A percentile compares a stretch with the other conserved stretches of the same genome.
phyloP scores from a whole-genome alignment of 2,797 vertebrate species.

The Yasuhikotakia modesta region DNA sequence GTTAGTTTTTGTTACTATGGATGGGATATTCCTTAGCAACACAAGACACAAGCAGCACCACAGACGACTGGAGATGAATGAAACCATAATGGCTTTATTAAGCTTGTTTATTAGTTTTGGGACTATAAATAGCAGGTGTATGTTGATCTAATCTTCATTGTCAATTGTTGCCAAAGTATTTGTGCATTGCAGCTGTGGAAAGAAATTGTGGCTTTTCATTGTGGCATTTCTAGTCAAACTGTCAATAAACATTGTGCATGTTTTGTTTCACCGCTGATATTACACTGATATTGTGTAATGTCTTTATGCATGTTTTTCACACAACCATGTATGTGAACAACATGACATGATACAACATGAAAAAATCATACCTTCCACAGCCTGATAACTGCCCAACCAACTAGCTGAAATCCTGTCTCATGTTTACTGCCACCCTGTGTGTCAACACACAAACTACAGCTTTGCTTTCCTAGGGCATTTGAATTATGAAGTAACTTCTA shows the following conservation, averaged over 20 bases:
- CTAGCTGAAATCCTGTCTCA: conserved; percentile 10
- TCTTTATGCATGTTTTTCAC: neutral
- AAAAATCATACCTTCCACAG: neutral
- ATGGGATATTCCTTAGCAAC: conserved; percentile 45
- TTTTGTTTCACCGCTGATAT: neutral
- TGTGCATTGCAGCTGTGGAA: neutral
- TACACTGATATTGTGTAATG: neutral
- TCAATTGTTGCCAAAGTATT: conserved; percentile 22
- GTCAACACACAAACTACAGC: conserved; percentile 34
- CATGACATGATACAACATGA: too few species aligned
- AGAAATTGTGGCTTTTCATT: neutral
- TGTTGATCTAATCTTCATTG: conserved; percentile 16
- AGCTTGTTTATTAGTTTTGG: conserved; percentile 39
- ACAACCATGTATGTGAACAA: neutral
- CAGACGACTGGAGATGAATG: conserved; percentile 31
- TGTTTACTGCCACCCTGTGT: conserved; percentile 51
- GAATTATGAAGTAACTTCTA: neutral
- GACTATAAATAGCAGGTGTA: conserved; percentile 24
- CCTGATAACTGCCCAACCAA: neutral
- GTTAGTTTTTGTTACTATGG: conserved; percentile 46
- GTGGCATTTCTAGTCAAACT: too few species aligned
- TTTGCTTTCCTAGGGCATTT: too few species aligned
- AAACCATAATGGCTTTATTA: conserved; percentile 42
- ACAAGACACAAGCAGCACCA: neutral
- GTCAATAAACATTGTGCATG: neutral